These are phyloP conservation scores for Myxocyprinus asiaticus DNA, from an alignment of 2,113 vertebrate genomes.

Conservation along the genomic window DNA sequence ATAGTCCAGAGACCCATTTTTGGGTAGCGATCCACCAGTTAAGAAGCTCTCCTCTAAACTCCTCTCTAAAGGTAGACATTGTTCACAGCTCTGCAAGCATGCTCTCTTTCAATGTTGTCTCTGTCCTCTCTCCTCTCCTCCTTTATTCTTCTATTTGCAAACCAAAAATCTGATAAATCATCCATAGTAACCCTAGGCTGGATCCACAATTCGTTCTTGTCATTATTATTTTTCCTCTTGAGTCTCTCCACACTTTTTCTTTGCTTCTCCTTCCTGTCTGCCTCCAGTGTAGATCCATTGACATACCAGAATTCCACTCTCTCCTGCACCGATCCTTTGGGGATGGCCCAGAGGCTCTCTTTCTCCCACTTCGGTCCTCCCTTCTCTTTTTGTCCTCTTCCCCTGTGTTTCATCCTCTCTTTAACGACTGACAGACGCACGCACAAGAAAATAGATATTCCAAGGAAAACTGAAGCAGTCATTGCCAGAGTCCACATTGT, in stretches of 20 bases:
- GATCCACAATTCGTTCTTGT: constrained; percentile 34
- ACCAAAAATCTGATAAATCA: constrained; percentile 58
- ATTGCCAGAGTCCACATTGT: constrained; percentile 53
- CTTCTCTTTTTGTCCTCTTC: not conserved
- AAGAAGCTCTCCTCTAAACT: no score
- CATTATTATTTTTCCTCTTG: not conserved
- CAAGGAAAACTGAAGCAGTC: constrained; percentile 56
- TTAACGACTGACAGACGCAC: constrained; percentile 50
- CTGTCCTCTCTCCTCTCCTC: not conserved
- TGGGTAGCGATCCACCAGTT: no score
- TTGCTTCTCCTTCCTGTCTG: not conserved
- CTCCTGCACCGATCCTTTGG: constrained; percentile 41
- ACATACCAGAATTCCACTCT: constrained; percentile 64
- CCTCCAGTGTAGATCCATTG: constrained; percentile 37
- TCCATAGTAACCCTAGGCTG: constrained; percentile 56
- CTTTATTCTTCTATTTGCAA: constrained; percentile 24
- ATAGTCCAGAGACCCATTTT: no score
- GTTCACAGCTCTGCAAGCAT: not conserved
- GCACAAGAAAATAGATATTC: constrained; percentile 57
- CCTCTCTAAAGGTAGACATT: not conserved
- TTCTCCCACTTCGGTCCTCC: not conserved
- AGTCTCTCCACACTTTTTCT: not conserved
- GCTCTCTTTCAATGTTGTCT: not conserved
- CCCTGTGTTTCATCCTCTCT: constrained; percentile 2
- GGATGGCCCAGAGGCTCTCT: constrained; percentile 50